Evolutionary conservation across 2,888 invertebrate species (phyloP).

Genomic region (Melanophora roralis): DNA sequence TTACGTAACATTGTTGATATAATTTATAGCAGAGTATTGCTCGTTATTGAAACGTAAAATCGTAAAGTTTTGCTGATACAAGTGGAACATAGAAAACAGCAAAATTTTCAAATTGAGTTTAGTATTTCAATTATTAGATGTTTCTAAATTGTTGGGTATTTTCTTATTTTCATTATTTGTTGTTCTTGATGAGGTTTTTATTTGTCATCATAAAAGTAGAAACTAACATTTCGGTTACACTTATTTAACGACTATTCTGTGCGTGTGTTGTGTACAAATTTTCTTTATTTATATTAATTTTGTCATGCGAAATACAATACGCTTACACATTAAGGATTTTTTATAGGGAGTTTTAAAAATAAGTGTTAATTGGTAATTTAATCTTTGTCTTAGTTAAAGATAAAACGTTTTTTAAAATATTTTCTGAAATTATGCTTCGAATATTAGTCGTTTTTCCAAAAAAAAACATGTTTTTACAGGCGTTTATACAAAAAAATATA

Average conservation of each 20-base stretch:
- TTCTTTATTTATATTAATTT: constrained; percentile 8
- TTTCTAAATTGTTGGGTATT: not conserved
- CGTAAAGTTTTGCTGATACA: not conserved
- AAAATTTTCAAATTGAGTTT: not conserved
- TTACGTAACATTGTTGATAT: constrained; percentile 10
- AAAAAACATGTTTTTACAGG: no score
- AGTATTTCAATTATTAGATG: not conserved
- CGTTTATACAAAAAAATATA: no score
- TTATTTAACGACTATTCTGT: not conserved
- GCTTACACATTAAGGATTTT: not conserved
- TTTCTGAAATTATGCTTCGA: no score
- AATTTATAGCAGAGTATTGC: not conserved
- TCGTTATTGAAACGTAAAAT: not conserved
- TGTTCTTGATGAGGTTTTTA: not conserved
- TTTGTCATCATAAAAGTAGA: not conserved
- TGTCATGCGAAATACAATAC: not conserved
- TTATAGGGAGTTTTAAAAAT: not conserved
- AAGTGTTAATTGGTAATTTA: no score
- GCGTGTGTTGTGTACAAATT: not conserved
- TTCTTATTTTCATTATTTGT: not conserved
- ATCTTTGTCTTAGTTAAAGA: no score
- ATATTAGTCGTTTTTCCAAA: no score
- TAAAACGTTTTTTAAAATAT: no score
- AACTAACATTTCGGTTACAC: not conserved
- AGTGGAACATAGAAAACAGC: not conserved